Evolutionary conservation across 2,888 invertebrate species (phyloP).

Genomic region (Xestia ashworthii): DNA sequence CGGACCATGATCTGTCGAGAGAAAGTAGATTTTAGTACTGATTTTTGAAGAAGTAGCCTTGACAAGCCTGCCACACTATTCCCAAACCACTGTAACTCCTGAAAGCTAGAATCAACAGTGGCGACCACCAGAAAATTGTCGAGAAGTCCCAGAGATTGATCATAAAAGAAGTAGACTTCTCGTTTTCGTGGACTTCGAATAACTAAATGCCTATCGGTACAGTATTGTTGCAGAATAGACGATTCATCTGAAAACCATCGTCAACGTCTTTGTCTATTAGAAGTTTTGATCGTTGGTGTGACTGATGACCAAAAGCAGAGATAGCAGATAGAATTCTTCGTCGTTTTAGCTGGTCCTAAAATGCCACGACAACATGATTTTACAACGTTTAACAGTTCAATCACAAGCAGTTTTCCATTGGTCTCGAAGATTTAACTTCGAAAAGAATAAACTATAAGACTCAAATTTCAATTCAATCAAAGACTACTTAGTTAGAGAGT

Average conservation of each 20-base stretch:
- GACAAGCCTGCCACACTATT: too few species aligned
- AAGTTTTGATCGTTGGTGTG: background rate
- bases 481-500: background rate
- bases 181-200: background rate
- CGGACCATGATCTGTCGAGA: slow-evolving; percentile 93
- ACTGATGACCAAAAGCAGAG: background rate
- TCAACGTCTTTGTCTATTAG: background rate
- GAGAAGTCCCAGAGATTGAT: too few species aligned
- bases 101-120: too few species aligned
- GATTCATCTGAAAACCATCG: background rate
- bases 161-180: background rate
- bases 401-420: background rate
- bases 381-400: background rate
- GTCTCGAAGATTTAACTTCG: background rate
- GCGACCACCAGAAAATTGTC: too few species aligned
- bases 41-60: background rate
- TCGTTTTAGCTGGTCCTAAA: too few species aligned
- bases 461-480: background rate
- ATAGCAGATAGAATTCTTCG: background rate
- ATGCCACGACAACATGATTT: background rate
- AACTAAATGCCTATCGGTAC: background rate
- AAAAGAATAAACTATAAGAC: background rate
- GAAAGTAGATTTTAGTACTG: background rate
- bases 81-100: too few species aligned
- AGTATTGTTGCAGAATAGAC: background rate